Percentiles rank a stretch among this genome's conserved stretches.
phyloP scores from a whole-genome alignment of 2,113 vertebrate species.

The Pituophis catenifer region DNA sequence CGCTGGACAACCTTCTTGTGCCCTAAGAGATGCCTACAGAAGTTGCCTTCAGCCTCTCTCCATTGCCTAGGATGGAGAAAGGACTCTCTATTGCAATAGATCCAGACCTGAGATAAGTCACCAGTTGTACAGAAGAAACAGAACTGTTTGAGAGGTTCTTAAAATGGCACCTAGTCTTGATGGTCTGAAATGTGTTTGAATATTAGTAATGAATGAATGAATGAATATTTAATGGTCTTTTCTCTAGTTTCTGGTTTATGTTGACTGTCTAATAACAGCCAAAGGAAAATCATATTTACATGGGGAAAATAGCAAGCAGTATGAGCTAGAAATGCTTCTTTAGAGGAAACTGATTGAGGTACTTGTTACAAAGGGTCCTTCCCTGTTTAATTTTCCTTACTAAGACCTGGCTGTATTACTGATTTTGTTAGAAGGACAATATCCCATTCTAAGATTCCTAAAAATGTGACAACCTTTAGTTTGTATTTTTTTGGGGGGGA shows the following conservation, averaged over 20 bases:
- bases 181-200: not conserved
- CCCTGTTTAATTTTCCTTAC: not conserved
- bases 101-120: not conserved
- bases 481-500: not conserved
- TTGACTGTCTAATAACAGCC: not conserved
- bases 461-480: not conserved
- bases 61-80: not conserved
- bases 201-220: too few relatives aligned
- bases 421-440: not conserved
- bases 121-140: not conserved
- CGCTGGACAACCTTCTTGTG: constrained; percentile 43
- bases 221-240: not conserved
- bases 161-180: not conserved
- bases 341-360: not conserved
- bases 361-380: not conserved
- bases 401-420: not conserved
- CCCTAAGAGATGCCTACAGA: not conserved
- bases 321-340: not conserved
- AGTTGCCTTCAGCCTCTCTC: not conserved
- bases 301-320: not conserved
- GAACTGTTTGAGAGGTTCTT: not conserved
- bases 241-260: not conserved
- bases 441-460: not conserved
- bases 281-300: not conserved
- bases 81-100: not conserved